These are phyloP conservation scores for Ailuropoda melanoleuca DNA, from an alignment of 2,113 vertebrate genomes.

Conservation along the genomic window DNA sequence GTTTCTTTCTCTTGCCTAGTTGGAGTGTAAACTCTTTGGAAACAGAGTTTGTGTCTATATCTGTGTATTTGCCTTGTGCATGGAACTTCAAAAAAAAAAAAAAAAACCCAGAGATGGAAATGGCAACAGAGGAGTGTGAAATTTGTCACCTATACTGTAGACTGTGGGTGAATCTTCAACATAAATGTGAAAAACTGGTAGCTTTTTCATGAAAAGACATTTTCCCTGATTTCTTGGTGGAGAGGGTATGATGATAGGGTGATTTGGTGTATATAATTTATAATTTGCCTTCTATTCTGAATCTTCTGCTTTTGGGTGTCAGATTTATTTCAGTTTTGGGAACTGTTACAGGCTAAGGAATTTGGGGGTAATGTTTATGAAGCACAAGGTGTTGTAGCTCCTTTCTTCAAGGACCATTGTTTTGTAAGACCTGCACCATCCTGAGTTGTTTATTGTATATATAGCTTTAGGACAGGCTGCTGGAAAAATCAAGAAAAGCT, in stretches of 20 bases:
- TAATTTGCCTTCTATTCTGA: background rate
- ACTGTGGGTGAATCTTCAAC: background rate
- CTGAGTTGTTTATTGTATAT: background rate
- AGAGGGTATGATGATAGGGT: background rate
- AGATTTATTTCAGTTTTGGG: background rate
- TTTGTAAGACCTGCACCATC: background rate
- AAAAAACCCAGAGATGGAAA: background rate
- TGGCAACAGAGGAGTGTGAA: background rate
- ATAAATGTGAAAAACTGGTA: background rate
- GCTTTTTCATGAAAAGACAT: background rate
- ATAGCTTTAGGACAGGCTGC: background rate
- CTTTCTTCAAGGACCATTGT: background rate
- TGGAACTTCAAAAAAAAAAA: background rate
- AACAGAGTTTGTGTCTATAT: background rate
- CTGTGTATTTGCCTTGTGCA: background rate
- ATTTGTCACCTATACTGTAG: background rate
- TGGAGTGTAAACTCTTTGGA: background rate
- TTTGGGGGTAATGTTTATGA: background rate
- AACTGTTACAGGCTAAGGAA: background rate
- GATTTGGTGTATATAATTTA: background rate
- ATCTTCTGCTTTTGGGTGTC: background rate
- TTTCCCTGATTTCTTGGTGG: background rate
- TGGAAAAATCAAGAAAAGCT: background rate
- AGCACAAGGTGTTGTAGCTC: background rate
- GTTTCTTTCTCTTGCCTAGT: background rate